Evolutionary conservation across 2,888 invertebrate genomes (phyloP).

Genomic region (Malthinus seriepunctatus): DNA sequence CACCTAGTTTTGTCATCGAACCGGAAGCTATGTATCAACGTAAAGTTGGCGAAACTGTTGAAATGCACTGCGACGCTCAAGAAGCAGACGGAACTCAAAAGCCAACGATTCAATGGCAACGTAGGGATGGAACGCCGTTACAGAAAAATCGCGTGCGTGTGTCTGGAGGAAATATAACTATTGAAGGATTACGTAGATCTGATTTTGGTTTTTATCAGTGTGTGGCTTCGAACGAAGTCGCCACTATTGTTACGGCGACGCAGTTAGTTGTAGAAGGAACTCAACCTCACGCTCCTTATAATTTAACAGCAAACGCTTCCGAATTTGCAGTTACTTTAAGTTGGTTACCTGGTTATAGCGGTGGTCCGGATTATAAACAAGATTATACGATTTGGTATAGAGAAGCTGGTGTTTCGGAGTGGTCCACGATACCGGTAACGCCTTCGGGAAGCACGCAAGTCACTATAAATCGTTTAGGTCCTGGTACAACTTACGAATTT

Average conservation of each 20-base stretch:
- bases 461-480: constrained; percentile 87
- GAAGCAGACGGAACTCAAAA: constrained; percentile 91
- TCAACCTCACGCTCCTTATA: constrained; percentile 96
- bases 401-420: constrained; percentile 84
- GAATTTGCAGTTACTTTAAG: constrained; percentile 88
- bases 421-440: constrained; percentile 92
- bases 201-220: constrained; percentile 97
- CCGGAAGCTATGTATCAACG: constrained; percentile 91
- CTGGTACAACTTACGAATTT: constrained; percentile 93
- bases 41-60: constrained; percentile 86
- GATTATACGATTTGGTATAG: constrained; percentile 95
- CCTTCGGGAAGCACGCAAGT: constrained; percentile 89
- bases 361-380: constrained; percentile 93
- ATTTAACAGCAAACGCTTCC: constrained; percentile 86
- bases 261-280: constrained; percentile 92
- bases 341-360: constrained; percentile 95
- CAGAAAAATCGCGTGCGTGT: constrained; percentile 80
- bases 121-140: constrained; percentile 79
- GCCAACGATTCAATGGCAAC: constrained; percentile 88
- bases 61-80: constrained; percentile 93
- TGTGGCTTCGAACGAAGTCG: constrained; percentile 93
- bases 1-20: constrained; percentile 87
- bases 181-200: constrained; percentile 81
- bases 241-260: constrained; percentile 89
- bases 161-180: constrained; percentile 87